Evolutionary conservation across 2,888 invertebrate species (phyloP), one percentile per base, ranked within the genome.

Genomic region (Caenorhabditis sp.): DNA sequence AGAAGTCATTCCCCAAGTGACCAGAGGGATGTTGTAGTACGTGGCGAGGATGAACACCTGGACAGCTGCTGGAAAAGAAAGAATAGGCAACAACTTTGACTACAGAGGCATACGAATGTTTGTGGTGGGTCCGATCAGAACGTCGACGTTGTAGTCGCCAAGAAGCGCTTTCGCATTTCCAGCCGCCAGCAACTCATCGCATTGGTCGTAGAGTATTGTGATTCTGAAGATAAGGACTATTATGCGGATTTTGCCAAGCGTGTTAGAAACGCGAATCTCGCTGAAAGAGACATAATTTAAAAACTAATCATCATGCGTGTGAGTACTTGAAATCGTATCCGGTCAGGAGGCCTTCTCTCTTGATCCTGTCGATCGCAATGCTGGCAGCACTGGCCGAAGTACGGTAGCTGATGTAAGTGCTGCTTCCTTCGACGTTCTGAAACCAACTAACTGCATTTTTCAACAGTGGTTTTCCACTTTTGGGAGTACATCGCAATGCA

Each of bases 81-180:
- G n/a, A 32, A 30, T 11, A 26, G 5, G 48, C 9, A 46, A 7
- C 2, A n/a, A 15, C 13, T 30, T n/a, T 0, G 37, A 13, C 11
- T n/a, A n/a, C n/a, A n/a, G 24, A 27, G 9, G 26, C 52, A 52
- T 71, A 84, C 85, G 76, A 24, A 61, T 77, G 52, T 77, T 83
- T n/a, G 84, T 83, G 11, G 82, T 80, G 17, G 84, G 85, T 2
- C 85, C 84, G 35, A 85, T 66, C n/a, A 85, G 52, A 5, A 79
- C 82, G 62, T 83, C 83, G 8, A 83, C 78, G n/a, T 73, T 45
- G 30, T 79, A 37, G 5, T 74, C 73, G 15, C 46, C 46, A 32
- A 80, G 63, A 24, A 80, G 37, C 30, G 77, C 59, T 9, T 74
- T 73, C 2, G 81, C 66, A 45, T 62, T 74, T 13, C 83, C 83